A percentile compares a stretch with the other conserved stretches of the same genome.
Evolutionary conservation across 2,797 vertebrate species (phyloP).

Genomic region (Melanotaenia parkinsoni): DNA sequence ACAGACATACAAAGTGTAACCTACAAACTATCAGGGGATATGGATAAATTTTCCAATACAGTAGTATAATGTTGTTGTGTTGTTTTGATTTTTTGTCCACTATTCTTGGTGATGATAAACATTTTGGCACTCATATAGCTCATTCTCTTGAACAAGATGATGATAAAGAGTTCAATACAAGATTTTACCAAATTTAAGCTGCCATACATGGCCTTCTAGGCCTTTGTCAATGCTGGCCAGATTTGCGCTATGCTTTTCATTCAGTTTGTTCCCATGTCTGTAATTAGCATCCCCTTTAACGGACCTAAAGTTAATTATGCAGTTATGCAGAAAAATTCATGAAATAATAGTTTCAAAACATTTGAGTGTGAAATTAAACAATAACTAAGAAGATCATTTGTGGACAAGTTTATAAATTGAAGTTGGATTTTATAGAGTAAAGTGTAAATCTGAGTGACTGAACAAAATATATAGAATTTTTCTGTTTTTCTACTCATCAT

Average conservation of each 20-base stretch:
- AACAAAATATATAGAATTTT: too few relatives aligned
- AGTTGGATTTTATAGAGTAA: too few relatives aligned
- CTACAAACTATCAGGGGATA: too few relatives aligned
- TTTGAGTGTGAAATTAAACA: constrained; percentile 15
- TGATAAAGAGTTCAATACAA: background rate
- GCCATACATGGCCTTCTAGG: constrained; percentile 25
- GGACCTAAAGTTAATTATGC: constrained; percentile 37
- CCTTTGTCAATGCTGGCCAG: background rate
- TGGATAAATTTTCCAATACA: too few relatives aligned
- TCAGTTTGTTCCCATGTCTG: constrained; percentile 27
- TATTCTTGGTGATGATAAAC: too few relatives aligned
- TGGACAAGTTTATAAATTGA: too few relatives aligned
- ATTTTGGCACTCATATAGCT: too few relatives aligned
- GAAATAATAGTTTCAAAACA: constrained; percentile 17
- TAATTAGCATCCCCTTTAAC: constrained; percentile 43
- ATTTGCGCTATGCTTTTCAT: constrained; percentile 11
- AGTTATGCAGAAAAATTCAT: constrained; percentile 19
- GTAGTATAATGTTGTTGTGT: too few relatives aligned
- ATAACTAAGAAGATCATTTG: constrained; percentile 18
- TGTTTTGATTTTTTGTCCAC: too few relatives aligned
- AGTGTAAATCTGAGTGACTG: too few relatives aligned
- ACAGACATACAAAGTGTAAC: too few relatives aligned
- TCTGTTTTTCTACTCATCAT: too few relatives aligned
- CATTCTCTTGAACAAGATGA: background rate
- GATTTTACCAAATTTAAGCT: constrained; percentile 6